Conservation (phyloP, 2,888 invertebrate genomes). For the Cephalotes varians region DNA sequence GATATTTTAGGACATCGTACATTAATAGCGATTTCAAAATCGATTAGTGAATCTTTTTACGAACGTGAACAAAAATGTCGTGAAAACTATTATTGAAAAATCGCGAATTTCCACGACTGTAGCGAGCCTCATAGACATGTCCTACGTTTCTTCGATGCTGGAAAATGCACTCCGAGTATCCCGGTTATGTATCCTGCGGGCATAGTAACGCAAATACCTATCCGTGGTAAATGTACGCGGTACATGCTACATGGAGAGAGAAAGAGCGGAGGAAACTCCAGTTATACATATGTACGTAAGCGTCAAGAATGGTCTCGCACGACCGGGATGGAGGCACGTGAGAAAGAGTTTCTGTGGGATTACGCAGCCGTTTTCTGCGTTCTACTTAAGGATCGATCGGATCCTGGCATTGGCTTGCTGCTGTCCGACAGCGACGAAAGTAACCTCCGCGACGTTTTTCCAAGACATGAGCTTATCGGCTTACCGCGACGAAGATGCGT, state of each 20-base stretch:
- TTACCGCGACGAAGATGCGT: constrained; percentile 15
- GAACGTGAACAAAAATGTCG: not conserved
- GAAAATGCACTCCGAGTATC: constrained; percentile 66
- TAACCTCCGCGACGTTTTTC: constrained; percentile 20
- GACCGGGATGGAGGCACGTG: constrained; percentile 29
- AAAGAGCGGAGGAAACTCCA: not conserved
- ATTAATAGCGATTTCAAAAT: not conserved
- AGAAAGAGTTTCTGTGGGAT: constrained; percentile 62
- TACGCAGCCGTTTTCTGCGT: constrained; percentile 44
- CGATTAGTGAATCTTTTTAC: not conserved
- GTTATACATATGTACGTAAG: constrained; percentile 43
- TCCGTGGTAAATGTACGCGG: constrained; percentile 68
- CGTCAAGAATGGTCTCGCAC: constrained; percentile 11
- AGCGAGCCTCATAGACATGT: constrained; percentile 58
- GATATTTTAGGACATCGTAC: not conserved
- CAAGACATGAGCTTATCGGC: constrained; percentile 34
- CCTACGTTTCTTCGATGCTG: constrained; percentile 58
- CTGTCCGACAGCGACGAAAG: constrained; percentile 20
- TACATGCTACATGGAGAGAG: constrained; percentile 63
- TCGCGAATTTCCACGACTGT: constrained; percentile 57
- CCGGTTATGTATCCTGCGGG: constrained; percentile 66
- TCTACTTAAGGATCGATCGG: constrained; percentile 62
- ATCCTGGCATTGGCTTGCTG: constrained; percentile 31
- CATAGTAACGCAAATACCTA: constrained; percentile 72
- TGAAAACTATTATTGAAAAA: not conserved